Percentiles rank a stretch among this genome's conserved stretches.
phyloP scores from a whole-genome alignment of 2,113 vertebrate genomes.

The Emydura subglobosa region DNA sequence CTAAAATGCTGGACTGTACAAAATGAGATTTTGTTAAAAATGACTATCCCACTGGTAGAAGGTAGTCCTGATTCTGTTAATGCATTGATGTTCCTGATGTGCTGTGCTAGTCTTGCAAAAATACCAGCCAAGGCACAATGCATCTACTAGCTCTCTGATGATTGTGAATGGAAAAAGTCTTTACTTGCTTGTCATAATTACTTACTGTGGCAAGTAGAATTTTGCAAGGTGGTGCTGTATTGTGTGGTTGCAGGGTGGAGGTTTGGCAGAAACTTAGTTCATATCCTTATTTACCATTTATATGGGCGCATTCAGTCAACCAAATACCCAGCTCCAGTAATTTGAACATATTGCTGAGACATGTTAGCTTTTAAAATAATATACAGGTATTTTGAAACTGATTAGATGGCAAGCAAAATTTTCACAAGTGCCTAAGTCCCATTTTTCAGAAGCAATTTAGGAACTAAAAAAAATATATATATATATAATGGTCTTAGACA shows the following conservation, averaged over 20 bases:
- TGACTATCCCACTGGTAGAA: not conserved
- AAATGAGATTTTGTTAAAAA: not conserved
- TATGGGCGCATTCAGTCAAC: not conserved
- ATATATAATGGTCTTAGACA: not conserved
- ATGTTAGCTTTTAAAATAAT: not conserved
- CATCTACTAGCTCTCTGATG: not conserved
- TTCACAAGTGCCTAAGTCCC: not conserved
- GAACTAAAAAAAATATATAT: not conserved
- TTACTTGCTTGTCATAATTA: not conserved
- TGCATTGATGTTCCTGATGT: not conserved
- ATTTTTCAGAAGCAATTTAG: not conserved
- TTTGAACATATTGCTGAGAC: not conserved
- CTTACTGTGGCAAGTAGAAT: not conserved
- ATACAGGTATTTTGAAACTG: not conserved
- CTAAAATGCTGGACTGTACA: not conserved
- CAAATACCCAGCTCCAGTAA: not conserved
- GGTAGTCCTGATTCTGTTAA: not conserved
- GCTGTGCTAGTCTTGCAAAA: not conserved
- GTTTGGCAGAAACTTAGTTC: not conserved
- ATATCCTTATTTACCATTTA: not conserved
- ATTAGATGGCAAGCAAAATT: not conserved
- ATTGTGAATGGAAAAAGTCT: accelerated
- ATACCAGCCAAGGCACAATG: not conserved
- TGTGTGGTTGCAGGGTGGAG: not conserved
- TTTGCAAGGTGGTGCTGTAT: not conserved